Evolutionary conservation across 2,888 invertebrate species (phyloP), one percentile per base, ranked within the genome.

Genomic region (Amblyteles armatorius): DNA sequence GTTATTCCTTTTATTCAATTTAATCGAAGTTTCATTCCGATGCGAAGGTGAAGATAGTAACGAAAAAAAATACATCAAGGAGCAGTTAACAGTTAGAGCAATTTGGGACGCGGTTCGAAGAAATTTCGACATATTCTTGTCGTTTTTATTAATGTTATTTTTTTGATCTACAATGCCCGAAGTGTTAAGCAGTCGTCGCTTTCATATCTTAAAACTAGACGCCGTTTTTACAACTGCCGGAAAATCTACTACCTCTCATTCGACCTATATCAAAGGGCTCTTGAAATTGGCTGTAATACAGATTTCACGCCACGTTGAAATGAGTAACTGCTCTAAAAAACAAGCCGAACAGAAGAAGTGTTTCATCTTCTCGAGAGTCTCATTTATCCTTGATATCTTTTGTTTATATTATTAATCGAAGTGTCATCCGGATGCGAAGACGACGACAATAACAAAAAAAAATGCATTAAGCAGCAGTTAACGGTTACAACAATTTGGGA

Each of bases 401-500:
- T 26, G 13, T 11, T 3, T 57, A 13, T 1, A 57, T 40, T 36
- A 55, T 26, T 57, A 13, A 57, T 57, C 57, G 13, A 57, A 57
- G 57, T 57, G 26, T 26, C 22, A 57, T 26, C 0, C 57, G 29
- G 5, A n/a, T 16, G 13, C 11, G 33, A 6, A 6, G 13, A 50
- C 29, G 33, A 40, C 33, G 48, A 55, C 1, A 33, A 36, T 36
- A 60, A 33, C 44, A 33, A 69, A 26, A 3, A 3, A 16, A 55
- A 74, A 68, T 63, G n/a, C 50, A 36, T 81, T 22, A 60, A 50
- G 40, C 40, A 48, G 6, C 22, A 48, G 55, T 16, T 5, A 29
- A 55, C 55, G 16, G 52, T 73, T 67, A 9, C 1, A 55, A 13
- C 33, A 68, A 74, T 74, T 74, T 19, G 67, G 57, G 48, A 68